phyloP scores from a whole-genome alignment of 1,140 invertebrate genomes.

The Lepidurus packardi region DNA sequence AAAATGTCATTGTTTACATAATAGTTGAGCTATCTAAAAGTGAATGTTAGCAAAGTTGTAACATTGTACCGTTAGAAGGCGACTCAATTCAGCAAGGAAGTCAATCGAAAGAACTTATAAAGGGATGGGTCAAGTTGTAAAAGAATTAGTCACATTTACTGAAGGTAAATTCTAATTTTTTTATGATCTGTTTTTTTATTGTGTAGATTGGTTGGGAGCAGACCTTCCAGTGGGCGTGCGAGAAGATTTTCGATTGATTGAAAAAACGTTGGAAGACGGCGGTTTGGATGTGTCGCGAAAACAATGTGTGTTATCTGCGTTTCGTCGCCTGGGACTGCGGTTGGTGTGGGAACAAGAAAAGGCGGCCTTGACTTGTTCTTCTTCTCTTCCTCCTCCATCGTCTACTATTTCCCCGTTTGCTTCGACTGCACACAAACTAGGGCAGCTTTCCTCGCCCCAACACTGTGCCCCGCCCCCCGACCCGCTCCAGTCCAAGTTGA shows the following conservation, averaged over 20 bases:
- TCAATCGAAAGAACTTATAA: too few species aligned
- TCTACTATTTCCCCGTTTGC: neutral
- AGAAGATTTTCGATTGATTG: conserved; percentile 5
- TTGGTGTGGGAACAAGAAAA: conserved; percentile 8
- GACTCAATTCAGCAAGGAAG: too few species aligned
- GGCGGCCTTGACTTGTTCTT: neutral
- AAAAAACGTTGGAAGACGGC: conserved; percentile 7
- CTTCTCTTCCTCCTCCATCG: neutral
- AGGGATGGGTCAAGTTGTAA: too few species aligned
- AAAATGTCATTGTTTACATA: too few species aligned
- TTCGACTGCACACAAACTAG: neutral
- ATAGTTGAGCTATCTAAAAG: too few species aligned
- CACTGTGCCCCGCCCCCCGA: neutral
- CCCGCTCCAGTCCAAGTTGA: neutral
- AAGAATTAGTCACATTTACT: neutral
- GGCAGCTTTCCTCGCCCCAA: neutral
- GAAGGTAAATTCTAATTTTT: neutral
- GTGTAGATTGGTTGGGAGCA: neutral
- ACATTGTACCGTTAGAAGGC: too few species aligned
- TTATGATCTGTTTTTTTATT: neutral
- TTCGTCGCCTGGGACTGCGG: neutral
- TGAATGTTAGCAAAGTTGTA: too few species aligned
- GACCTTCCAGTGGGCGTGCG: neutral
- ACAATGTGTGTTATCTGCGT: conserved; percentile 1
- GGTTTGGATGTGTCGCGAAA: conserved; percentile 1